phyloP scores from a whole-genome alignment of 2,797 vertebrate genomes.

The Pantherophis vulpinus region DNA sequence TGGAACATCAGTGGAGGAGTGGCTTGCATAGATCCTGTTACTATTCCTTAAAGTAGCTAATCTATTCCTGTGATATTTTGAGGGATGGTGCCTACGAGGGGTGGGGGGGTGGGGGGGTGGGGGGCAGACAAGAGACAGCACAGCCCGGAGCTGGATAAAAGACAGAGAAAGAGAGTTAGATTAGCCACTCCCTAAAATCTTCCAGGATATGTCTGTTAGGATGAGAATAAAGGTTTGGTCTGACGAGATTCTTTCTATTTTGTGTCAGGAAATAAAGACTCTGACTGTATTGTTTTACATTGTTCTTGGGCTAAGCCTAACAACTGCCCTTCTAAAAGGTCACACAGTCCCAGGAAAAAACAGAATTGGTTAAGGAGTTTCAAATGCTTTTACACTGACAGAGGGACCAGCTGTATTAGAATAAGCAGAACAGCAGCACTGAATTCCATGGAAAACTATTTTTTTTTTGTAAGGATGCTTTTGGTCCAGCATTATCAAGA shows the following conservation, averaged over 20 bases:
- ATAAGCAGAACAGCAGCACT: background rate
- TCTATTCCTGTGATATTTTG: background rate
- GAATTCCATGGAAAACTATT: background rate
- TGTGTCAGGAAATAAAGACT: background rate
- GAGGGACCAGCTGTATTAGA: background rate
- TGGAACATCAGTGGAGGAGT: background rate
- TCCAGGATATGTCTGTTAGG: background rate
- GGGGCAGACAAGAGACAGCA: background rate
- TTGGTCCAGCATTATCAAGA: background rate
- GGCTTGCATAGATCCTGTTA: background rate
- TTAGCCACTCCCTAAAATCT: background rate
- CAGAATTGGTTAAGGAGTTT: background rate
- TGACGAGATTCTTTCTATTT: background rate
- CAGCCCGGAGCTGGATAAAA: background rate
- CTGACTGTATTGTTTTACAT: background rate
- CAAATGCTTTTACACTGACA: background rate
- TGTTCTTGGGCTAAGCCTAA: background rate
- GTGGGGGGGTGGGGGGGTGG: rapidly evolving
- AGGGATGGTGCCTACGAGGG: background rate
- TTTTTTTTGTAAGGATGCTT: background rate
- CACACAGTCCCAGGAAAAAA: background rate
- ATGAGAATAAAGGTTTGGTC: background rate
- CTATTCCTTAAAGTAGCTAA: background rate
- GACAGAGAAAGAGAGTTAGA: background rate
- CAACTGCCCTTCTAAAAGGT: background rate